Percentiles rank a stretch among this genome's conserved stretches.
Conservation (phyloP, 2,888 invertebrate genomes). For the Euplexia lucipara region DNA sequence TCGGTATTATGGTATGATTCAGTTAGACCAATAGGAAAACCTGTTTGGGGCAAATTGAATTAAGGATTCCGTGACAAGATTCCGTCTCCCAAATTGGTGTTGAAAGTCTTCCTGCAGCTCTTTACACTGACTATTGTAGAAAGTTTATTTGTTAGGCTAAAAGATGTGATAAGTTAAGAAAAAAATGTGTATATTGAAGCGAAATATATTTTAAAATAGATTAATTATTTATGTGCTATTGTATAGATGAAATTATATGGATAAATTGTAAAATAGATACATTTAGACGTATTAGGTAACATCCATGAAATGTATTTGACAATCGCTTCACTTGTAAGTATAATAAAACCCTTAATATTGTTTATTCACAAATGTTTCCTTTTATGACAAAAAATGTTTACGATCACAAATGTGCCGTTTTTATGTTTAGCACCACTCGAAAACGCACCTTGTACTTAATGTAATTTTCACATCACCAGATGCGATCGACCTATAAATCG, state of each 20-base stretch:
- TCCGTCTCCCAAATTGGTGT: constrained; percentile 76
- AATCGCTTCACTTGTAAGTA: constrained; percentile 60
- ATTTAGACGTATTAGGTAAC: constrained; percentile 71
- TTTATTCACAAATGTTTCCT: constrained; percentile 25
- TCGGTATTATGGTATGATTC: constrained; percentile 48
- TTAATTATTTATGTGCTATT: constrained; percentile 81
- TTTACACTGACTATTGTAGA: constrained; percentile 91
- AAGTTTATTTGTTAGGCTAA: constrained; percentile 88
- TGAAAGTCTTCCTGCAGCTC: constrained; percentile 91
- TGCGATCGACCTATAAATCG: constrained; percentile 35
- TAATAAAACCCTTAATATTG: constrained; percentile 7
- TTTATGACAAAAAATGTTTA: constrained; percentile 31
- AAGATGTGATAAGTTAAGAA: constrained; percentile 88
- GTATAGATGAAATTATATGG: constrained; percentile 77
- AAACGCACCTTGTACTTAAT: constrained; percentile 28
- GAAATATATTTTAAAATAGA: constrained; percentile 82
- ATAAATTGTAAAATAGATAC: constrained; percentile 77
- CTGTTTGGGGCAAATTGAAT: constrained; percentile 55
- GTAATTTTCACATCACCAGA: constrained; percentile 33
- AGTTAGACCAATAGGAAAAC: constrained; percentile 40
- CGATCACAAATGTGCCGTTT: constrained; percentile 23
- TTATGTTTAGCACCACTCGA: constrained; percentile 24
- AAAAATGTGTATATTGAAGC: constrained; percentile 82
- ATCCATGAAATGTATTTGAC: constrained; percentile 54
- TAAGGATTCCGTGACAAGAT: constrained; percentile 39